Base-by-base conservation (phyloP, 2,797 vertebrate genomes). In the Pipistrellus kuhlii region DNA sequence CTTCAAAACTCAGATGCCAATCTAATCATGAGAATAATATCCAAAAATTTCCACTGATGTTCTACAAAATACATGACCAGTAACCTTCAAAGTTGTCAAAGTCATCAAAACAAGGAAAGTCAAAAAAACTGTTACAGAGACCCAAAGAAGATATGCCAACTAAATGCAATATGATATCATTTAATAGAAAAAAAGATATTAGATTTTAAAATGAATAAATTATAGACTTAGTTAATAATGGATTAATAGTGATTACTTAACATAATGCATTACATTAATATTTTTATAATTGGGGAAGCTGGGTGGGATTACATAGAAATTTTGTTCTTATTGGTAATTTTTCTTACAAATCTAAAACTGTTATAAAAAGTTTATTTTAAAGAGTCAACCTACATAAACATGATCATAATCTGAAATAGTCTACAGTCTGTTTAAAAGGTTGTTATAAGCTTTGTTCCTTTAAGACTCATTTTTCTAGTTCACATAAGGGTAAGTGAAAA, bases 61-160 rank as follows among this genome's bases (percentile, higher is more conserved):
- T 53, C 68, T 80, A 71, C 20, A 80, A 71, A 77, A 71, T 66
- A 91, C 46, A 48, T 27, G 8, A 15, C 27, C 10, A 62, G 8
- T 80, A 86, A 86, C 13, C 32, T 80, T 80, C 14, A 92, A 32
- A 53, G 80, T 21, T 72, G 32, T 92, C 64, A 80, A 72, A 27
- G 20, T 41, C 73, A 51, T 72, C 32, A 53, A 32, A 71, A 72
- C 53, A 30, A 44, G 20, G 0, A 62, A n/a, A 41, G 18, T 51
- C 23, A 77, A 23, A 85, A 44, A 92, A 80, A 80, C 7, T 25
- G 4, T 62, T 35, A 57, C 44, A 32, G 35, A 84, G 30, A 55
- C 14, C 7, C 38, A 55, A 86, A 92, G 32, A 59, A 38, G 25
- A 21, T 14, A 23, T 14, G 32, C 8, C 44, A 72, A 62, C 41